These are phyloP conservation scores for Epistrophe grossulariae DNA, from an alignment of 2,888 invertebrate genomes.

Conservation along the genomic window DNA sequence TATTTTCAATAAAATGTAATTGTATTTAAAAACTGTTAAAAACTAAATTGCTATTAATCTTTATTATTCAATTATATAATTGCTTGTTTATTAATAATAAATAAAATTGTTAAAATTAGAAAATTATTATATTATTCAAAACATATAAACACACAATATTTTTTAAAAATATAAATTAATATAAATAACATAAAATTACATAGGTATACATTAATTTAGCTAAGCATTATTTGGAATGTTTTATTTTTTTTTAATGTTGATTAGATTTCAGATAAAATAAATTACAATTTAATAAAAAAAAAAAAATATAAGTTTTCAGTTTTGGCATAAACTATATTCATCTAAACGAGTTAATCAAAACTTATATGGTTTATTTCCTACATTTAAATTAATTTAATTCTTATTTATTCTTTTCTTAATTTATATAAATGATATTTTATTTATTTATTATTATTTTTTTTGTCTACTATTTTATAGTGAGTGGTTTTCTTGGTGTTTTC, in stretches of 20 bases:
- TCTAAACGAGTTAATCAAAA: background rate
- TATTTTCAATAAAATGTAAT: too few species aligned
- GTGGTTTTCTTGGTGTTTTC: slow-evolving; percentile 10
- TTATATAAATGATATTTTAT: background rate
- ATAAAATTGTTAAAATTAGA: background rate
- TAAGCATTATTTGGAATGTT: slow-evolving; percentile 65
- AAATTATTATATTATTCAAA: background rate
- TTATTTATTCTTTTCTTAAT: background rate
- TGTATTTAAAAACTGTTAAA: too few species aligned
- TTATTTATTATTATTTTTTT: background rate
- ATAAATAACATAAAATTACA: slow-evolving; percentile 40
- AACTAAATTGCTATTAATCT: background rate
- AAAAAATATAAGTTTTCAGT: slow-evolving; percentile 27
- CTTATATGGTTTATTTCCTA: background rate
- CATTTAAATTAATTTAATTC: background rate
- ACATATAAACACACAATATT: background rate
- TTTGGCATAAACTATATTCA: slow-evolving; percentile 62
- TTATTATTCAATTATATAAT: background rate
- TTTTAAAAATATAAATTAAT: slow-evolving; percentile 47
- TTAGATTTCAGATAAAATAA: slow-evolving; percentile 37
- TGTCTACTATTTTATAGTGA: background rate
- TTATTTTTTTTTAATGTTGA: slow-evolving; percentile 22
- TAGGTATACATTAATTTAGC: slow-evolving; percentile 17
- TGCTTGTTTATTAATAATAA: background rate
- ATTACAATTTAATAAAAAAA: slow-evolving; percentile 7